Percentiles rank a stretch among this genome's conserved stretches.
Evolutionary conservation across 1,140 invertebrate species (phyloP).

Genomic region (Onthophagus taurus): DNA sequence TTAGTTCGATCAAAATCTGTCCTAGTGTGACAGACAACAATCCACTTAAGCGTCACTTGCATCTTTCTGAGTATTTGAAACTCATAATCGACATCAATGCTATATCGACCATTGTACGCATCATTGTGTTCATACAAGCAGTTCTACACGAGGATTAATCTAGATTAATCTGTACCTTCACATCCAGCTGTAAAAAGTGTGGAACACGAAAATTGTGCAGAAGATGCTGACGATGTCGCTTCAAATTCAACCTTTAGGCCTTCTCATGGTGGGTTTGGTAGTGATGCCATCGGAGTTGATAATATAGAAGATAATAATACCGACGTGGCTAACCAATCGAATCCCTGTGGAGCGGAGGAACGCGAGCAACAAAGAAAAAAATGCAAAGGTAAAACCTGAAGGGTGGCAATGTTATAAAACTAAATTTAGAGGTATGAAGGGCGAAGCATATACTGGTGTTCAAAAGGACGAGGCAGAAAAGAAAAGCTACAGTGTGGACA

Average conservation of each 20-base stretch:
- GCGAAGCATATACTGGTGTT: slow-evolving; percentile 4
- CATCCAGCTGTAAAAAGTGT: slow-evolving; percentile 1
- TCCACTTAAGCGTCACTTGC: too few relatives aligned
- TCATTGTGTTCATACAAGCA: too few relatives aligned
- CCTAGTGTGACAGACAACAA: too few relatives aligned
- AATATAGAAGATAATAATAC: slow-evolving; percentile 10
- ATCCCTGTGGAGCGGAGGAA: neutral
- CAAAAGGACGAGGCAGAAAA: neutral
- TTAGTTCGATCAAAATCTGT: too few relatives aligned
- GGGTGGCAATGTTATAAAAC: slow-evolving; percentile 9
- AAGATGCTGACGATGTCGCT: slow-evolving; percentile 9
- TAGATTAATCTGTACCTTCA: slow-evolving; percentile 5
- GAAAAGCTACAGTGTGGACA: neutral
- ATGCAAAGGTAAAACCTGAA: slow-evolving; percentile 29
- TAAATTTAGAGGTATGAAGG: slow-evolving; percentile 8
- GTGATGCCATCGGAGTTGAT: slow-evolving; percentile 9
- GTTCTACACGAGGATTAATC: slow-evolving; percentile 5
- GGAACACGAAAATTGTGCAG: slow-evolving; percentile 10
- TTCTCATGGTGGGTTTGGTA: slow-evolving; percentile 8
- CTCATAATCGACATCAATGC: too few relatives aligned
- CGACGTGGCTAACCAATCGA: slow-evolving; percentile 2
- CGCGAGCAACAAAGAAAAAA: slow-evolving; percentile 26
- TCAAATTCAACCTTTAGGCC: slow-evolving; percentile 11
- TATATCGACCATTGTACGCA: too few relatives aligned
- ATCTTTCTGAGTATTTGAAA: too few relatives aligned